Conservation (phyloP, 2,888 invertebrate species). For the Zeuzera pyrina region DNA sequence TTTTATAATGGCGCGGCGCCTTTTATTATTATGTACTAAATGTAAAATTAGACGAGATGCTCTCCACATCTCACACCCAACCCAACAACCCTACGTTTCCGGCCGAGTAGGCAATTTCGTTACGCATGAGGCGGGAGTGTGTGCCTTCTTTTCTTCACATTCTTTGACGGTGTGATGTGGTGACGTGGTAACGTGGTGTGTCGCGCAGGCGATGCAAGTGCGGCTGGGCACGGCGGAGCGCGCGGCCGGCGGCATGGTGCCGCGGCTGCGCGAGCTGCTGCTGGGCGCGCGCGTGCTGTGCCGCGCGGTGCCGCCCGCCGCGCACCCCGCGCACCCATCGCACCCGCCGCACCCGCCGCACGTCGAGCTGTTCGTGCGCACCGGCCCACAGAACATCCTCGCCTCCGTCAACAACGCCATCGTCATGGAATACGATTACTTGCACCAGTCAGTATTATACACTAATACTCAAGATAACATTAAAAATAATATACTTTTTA, state of each 20-base stretch:
- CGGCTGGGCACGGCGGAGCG: slow-evolving; percentile 73
- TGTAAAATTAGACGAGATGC: no score
- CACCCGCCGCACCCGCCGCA: slow-evolving; percentile 47
- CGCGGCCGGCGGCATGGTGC: slow-evolving; percentile 58
- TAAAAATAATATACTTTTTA: no score
- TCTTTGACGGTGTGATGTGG: no score
- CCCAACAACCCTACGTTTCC: no score
- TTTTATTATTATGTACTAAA: no score
- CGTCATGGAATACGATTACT: slow-evolving; percentile 72
- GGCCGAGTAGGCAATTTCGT: no score
- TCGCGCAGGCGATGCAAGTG: slow-evolving; percentile 66
- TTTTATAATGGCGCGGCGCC: no score
- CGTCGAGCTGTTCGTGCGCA: slow-evolving; percentile 81
- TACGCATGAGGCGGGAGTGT: no score
- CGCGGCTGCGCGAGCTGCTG: slow-evolving; percentile 73
- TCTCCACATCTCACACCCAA: no score
- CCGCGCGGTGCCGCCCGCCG: slow-evolving; percentile 35
- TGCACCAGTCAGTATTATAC: slow-evolving; percentile 43
- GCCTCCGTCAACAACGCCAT: slow-evolving; percentile 82
- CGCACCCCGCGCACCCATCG: slow-evolving; percentile 30
- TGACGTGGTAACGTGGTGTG: no score
- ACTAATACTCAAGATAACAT: no score
- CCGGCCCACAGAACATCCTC: slow-evolving; percentile 74
- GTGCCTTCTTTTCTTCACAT: no score
- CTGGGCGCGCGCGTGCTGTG: slow-evolving; percentile 62